Evolutionary conservation across 2,888 invertebrate genomes (phyloP), one percentile per base, ranked within the genome.

Genomic region (Lepeophtheirus nordmannii): DNA sequence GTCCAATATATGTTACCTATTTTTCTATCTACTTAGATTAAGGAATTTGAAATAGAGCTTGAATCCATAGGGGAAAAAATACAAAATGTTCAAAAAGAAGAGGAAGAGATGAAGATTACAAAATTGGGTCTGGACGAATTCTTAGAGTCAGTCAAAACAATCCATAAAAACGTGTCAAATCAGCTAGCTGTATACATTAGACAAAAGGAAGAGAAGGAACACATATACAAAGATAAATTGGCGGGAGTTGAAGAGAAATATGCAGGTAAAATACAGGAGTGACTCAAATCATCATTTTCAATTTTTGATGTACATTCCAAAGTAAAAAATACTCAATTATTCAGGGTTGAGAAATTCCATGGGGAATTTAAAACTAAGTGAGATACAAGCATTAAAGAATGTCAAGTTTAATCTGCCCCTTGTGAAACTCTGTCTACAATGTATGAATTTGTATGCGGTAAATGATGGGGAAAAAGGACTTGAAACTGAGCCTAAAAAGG

Each of bases 41-140:
- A 61, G n/a, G 61, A 61, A 12, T 30, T 61, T 37, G 17, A 30
- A 12, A 5, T 30, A 11, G 37, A 61, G 39, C 37, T 37, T 23
- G 61, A 20, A 17, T 61, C 30, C 8, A 61, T 61, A 14, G 3
- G 20, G 30, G 37, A 61, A 23, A 37, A 61, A 20, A 61, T 61
- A 12, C 12, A 20, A 12, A 38, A 20, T 61, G 30, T 61, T 12
- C 3, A 22, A 14, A 23, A 61, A 7, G 61, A 61, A 8, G 10
- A 30, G n/a, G 61, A 23, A 17, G 61, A 61, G 8, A 12, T 37
- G n/a, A 22, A 61, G 20, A 5, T 5, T 7, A n/a, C 22, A 20
- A 38, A 20, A n/a, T 14, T n/a, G 2, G 7, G 8, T 2, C 39
- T 61, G 2, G 39, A 61, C 30, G 61, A 61, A 8, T 7, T 17